Base-by-base conservation (phyloP, 2,888 invertebrate species). In the Papilio protenor region DNA sequence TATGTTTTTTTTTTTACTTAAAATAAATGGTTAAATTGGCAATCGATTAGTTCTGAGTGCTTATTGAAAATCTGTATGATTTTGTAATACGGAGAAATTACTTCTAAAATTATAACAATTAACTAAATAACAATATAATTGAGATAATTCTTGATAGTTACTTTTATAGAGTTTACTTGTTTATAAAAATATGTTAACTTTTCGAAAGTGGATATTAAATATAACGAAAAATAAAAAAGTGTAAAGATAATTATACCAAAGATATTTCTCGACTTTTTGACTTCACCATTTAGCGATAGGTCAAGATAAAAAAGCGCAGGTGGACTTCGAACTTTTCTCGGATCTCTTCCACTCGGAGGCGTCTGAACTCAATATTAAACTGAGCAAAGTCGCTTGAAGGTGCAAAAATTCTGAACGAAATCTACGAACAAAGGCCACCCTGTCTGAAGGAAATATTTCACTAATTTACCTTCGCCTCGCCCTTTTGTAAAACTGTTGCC, bases 361-460 rank as follows among this genome's bases (percentile, higher is more conserved):
- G 81, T 75, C 78, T 80, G 77, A 82, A 83, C 83, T 82, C 80
- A 79, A 83, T 83, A 84, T 83, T 82, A 83, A 84, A 84, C 80
- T 79, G 75, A 76, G 70, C 70, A 45, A 76, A 76, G 76, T 76
- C 40, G 49, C 73, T 21, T 52, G 73, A 72, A 79, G 79, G 81
- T 74, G 79, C 77, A 76, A 73, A 76, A 75, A 79, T 69, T 76
- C 55, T 55, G 27, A 47, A 21, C 69, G 69, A 66, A 23, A 45
- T 40, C 45, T 66, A 55, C 77, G 89, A 87, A 91, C 90, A 91
- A 91, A 91, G 61, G 66, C 66, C 66, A 66, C 84, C 85, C 85
- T 82, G 87, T 88, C 85, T 85, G 83, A 82, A 78, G 79, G 80
- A 87, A 86, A 88, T 88, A 90, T 91, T 91, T 88, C 84, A 90